Conservation (phyloP, 2,113 vertebrate genomes). For the Thryonomys swinderianus region DNA sequence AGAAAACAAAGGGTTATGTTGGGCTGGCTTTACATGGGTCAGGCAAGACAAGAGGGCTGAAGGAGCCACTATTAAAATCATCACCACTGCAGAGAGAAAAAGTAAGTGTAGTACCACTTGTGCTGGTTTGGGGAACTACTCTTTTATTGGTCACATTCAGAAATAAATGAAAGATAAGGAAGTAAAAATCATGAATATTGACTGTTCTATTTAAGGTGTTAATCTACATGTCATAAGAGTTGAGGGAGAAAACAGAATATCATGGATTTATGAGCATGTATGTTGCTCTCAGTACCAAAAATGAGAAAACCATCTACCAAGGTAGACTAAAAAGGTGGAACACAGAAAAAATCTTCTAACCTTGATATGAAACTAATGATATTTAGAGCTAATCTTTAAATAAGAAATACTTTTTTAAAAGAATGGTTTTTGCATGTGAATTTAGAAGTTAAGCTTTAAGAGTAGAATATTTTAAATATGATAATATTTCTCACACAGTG, state of each 20-base stretch:
- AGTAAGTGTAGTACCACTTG: not conserved
- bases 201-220: not conserved
- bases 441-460: not conserved
- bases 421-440: not conserved
- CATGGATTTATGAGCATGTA: not conserved
- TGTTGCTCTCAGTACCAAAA: not conserved
- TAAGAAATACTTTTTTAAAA: not conserved
- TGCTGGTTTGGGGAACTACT: not conserved
- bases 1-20: not conserved
- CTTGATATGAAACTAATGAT: not conserved
- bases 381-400: not conserved
- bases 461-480: not conserved
- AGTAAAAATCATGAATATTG: not conserved
- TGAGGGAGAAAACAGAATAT: not conserved
- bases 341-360: not conserved
- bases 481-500: not conserved
- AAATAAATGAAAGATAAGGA: not conserved
- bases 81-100: not conserved
- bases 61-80: too few species aligned
- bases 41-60: not conserved
- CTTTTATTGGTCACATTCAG: not conserved
- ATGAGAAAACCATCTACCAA: not conserved
- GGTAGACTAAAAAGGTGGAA: not conserved
- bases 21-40: not conserved
- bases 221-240: not conserved